A percentile compares a stretch with the other conserved stretches of the same genome.
Conservation (phyloP, 2,797 vertebrate species). For the Anas bahamensis region DNA sequence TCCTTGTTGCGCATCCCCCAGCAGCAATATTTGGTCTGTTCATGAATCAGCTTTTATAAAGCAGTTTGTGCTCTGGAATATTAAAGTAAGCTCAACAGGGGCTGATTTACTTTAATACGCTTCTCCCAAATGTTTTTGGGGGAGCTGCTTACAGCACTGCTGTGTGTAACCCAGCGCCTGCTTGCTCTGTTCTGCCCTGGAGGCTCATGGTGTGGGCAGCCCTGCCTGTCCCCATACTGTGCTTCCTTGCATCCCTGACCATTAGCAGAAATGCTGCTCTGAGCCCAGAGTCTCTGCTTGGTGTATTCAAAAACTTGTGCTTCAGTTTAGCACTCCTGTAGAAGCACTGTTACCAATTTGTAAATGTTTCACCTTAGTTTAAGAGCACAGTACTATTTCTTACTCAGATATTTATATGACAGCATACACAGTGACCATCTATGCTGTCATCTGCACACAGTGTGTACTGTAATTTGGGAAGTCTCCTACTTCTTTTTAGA, state of each 20-base stretch:
- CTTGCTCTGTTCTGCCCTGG: not conserved
- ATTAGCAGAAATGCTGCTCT: not conserved
- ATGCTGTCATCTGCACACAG: not conserved
- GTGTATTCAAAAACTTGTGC: not conserved
- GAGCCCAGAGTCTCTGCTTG: not conserved
- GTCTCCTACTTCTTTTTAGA: not conserved
- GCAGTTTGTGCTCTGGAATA: slow-evolving; percentile 12
- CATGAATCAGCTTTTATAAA: slow-evolving; percentile 32
- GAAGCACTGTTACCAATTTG: not conserved
- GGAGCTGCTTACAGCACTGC: not conserved
- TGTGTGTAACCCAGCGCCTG: rapidly evolving
- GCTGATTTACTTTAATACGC: not conserved
- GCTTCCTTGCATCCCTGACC: not conserved
- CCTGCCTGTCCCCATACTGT: rapidly evolving
- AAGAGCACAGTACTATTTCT: not conserved
- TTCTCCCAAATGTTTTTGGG: not conserved
- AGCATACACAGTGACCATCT: not conserved
- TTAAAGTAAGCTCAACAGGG: not conserved
- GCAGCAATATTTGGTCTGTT: slow-evolving; percentile 41
- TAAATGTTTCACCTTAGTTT: not conserved
- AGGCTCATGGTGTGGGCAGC: not conserved
- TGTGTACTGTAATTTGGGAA: not conserved
- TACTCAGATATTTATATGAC: not conserved
- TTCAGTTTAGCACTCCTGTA: not conserved
- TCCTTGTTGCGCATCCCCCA: slow-evolving; percentile 39